Conservation (phyloP, 2,113 vertebrate genomes). For the Gymnocephalus cernua region DNA sequence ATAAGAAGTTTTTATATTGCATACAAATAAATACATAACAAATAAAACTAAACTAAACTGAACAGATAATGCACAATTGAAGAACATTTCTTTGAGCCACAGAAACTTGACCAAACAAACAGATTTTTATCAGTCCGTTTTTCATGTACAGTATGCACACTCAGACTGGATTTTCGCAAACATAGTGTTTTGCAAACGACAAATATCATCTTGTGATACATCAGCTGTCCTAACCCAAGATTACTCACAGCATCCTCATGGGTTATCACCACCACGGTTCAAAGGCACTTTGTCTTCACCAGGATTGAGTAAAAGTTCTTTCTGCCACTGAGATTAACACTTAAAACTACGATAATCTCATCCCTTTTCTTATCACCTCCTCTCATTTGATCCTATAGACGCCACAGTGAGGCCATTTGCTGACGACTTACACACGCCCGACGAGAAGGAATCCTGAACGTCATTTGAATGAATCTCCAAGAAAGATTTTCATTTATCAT, state of each 20-base stretch:
- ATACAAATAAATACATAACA: not conserved
- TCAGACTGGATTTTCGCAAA: not conserved
- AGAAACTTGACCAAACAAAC: not conserved
- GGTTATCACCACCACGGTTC: not conserved
- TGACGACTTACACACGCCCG: not conserved
- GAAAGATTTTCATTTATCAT: conserved; percentile 27
- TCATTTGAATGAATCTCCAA: not conserved
- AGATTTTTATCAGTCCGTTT: not conserved
- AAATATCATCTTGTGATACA: not conserved
- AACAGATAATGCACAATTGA: not conserved
- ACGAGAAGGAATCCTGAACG: conserved; percentile 6
- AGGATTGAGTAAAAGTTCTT: not conserved
- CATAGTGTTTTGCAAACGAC: not conserved
- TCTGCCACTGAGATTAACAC: conserved; percentile 15
- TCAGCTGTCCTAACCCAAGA: not conserved
- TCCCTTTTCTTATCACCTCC: not conserved
- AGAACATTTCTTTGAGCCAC: conserved; percentile 8
- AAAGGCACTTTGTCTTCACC: not conserved
- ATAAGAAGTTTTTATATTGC: not conserved
- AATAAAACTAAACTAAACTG: not conserved
- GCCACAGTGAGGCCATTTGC: not conserved
- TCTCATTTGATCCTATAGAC: not conserved
- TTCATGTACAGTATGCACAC: not conserved
- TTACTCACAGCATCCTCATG: not conserved
- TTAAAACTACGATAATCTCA: conserved; percentile 5